Base-by-base conservation (phyloP, 2,113 vertebrate genomes). In the Aphelocoma coerulescens region DNA sequence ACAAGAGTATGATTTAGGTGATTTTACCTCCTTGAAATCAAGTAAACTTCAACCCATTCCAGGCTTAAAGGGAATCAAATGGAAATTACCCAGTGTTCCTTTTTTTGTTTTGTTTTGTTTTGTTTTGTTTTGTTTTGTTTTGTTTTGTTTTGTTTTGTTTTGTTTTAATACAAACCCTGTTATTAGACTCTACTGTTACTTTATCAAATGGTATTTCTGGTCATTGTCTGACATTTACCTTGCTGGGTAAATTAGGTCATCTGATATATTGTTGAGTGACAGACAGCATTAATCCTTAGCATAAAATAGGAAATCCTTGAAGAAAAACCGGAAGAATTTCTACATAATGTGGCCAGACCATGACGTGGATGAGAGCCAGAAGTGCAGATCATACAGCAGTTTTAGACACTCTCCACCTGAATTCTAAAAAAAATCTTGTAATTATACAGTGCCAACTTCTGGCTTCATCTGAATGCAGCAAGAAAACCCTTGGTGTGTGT, bases 141-240 rank as follows among this genome's bases (percentile, higher is more conserved):
- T 37, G 35, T 37, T 37, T 37, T 37, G 35, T 11, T 11, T 52
- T 46, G 59, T 7, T 2, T 7, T 22, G 7, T 43, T 43, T 17
- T 43, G 7, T 7, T 3, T 7, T 22, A 1, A 39, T 67, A 59
- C 67, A 28, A 1, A 3, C 1, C 5, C 13, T 77, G 22, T 58
- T 78, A 26, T 46, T 67, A 46, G 7, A 67, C 33, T 85, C 21
- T 49, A 12, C 27, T 78, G 17, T 44, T 78, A 46, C 52, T 79
- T 88, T 85, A 79, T 52, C 32, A 73, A 55, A 33, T 59, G 16
- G 2, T 61, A 52, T 90, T 76, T 92, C 79, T 88, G 62, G 18
- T 35, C 44, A 68, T 68, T 90, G 21, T 66, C 51, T 87, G 71
- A 71, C 32, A 58, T 77, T 88, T 67, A 55, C 28, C 24, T 44